Evolutionary conservation across 2,113 vertebrate species (phyloP), one percentile per base, ranked within the genome.

Genomic region (Zosterops lateralis): DNA sequence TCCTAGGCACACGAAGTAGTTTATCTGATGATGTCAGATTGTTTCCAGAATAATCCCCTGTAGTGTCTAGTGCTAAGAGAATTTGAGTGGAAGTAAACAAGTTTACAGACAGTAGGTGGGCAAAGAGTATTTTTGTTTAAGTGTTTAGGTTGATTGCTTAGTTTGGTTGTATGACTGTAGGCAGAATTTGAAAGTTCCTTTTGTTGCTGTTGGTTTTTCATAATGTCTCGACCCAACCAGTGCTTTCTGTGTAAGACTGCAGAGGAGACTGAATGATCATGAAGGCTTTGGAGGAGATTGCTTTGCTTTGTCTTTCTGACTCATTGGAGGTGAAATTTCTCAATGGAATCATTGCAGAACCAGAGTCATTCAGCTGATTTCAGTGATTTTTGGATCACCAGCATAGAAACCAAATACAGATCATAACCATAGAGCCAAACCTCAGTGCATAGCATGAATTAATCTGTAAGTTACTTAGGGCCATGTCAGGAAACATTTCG

Each of bases 231-330:
- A 54, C 28, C 26, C 15, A 48, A 0, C 17, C 15, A 15, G 38
- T 22, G 73, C 10, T 78, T 66, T 42, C 15, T 26, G 1, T 76
- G n/a, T n/a, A 66, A 6, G 11, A 2, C 9, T 66, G 0, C 7
- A 19, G 87, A 86, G 72, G 25, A 67, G 47, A 18, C 34, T 48
- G 82, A 61, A 25, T 51, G 48, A 62, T 32, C 7, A 4, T 1
- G 1, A 31, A 82, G 48, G 48, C 32, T 67, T 56, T 75, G 50
- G 42, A 74, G 47, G 64, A 70, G 56, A 51, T 56, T 40, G 58
- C 48, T 74, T 84, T 94, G n/a, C 56, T 87, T 79, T 78, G 64
- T 77, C 25, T 42, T 73, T 61, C 47, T 89, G 45, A 81, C 81
- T 70, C 34, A 22, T 6, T 47, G 70, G 60, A 78, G 68, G 54